These are phyloP conservation scores for Drosophila varians DNA, from an alignment of 1,140 invertebrate genomes.

Conservation along the genomic window DNA sequence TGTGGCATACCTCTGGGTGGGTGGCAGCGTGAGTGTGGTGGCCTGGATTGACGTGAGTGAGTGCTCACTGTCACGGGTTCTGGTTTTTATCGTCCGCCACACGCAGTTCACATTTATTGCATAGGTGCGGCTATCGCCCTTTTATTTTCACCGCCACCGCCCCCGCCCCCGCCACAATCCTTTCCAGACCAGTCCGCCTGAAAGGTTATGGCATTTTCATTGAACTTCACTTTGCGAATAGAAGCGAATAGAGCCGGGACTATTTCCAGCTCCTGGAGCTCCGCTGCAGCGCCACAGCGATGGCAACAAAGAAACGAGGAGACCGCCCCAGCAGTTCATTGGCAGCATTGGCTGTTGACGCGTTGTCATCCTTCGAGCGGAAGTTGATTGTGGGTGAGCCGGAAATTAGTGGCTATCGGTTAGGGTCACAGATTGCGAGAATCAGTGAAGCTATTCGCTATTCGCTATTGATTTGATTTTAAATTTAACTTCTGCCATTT, in stretches of 20 bases:
- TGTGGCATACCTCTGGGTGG: conserved; percentile 57
- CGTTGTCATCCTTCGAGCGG: conserved; percentile 49
- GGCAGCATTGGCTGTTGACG: conserved; percentile 53
- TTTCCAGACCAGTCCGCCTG: neutral
- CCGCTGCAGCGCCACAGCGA: conserved; percentile 30
- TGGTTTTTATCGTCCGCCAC: conserved; percentile 62
- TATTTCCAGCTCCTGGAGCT: conserved; percentile 17
- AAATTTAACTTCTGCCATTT: no score
- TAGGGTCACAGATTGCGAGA: conserved; percentile 19
- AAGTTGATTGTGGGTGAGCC: conserved; percentile 33
- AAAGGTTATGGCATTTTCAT: conserved; percentile 62
- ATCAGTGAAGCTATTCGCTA: neutral
- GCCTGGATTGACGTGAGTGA: conserved; percentile 29
- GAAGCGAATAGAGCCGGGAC: conserved; percentile 14
- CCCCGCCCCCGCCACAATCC: neutral
- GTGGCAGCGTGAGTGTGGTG: conserved; percentile 1
- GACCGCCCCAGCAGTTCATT: conserved; percentile 49
- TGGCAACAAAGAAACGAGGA: conserved; percentile 17
- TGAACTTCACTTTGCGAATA: conserved; percentile 66
- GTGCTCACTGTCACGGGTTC: conserved; percentile 26
- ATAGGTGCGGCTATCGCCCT: conserved; percentile 53
- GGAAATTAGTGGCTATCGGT: conserved; percentile 32
- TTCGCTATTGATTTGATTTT: neutral
- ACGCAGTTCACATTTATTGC: conserved; percentile 67
- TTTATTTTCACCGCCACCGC: neutral